phyloP scores from a whole-genome alignment of 1,140 invertebrate species.

The Propsilocerus akamusi region DNA sequence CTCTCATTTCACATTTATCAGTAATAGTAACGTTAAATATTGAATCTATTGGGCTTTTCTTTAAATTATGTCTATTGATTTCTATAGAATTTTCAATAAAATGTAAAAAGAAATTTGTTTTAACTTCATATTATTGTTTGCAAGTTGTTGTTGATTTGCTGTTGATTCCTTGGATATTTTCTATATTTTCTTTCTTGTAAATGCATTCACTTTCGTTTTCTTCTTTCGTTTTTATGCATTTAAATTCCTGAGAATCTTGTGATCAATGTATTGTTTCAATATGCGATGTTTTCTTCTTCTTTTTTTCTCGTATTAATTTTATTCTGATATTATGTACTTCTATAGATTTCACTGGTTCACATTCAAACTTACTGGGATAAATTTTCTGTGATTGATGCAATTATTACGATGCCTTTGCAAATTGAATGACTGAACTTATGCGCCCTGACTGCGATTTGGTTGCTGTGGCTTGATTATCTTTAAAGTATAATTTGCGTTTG shows the following conservation, averaged over 20 bases:
- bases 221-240: background rate
- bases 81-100: constrained; percentile 1
- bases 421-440: constrained; percentile 64
- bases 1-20: no score
- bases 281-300: background rate
- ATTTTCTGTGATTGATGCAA: no score
- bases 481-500: constrained; percentile 61
- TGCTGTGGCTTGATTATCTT: constrained; percentile 36
- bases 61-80: background rate
- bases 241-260: background rate
- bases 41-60: no score
- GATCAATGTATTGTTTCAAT: background rate
- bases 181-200: background rate
- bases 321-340: no score
- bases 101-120: constrained; percentile 2
- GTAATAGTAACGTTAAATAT: no score
- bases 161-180: no score
- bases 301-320: no score
- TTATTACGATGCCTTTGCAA: constrained; percentile 45
- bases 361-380: no score
- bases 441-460: constrained; percentile 30
- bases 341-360: no score
- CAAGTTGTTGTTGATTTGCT: background rate
- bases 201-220: background rate
- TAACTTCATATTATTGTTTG: background rate